Percentiles rank a stretch among this genome's conserved stretches.
These are phyloP conservation scores for Ammospiza caudacuta DNA, from an alignment of 2,113 vertebrate species.

Conservation along the genomic window DNA sequence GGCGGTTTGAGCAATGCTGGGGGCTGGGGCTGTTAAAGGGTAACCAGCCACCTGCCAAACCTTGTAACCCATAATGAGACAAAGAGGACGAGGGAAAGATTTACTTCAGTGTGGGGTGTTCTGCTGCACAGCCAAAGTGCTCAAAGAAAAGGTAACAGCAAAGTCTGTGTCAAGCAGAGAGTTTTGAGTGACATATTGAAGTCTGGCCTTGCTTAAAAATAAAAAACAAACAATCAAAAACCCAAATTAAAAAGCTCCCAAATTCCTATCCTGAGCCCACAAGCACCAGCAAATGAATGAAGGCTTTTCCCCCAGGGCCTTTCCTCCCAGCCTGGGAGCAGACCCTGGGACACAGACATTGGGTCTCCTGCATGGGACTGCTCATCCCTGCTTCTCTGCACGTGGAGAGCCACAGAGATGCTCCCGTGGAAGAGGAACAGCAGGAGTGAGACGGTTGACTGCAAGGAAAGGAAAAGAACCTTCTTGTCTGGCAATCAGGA, in stretches of 20 bases:
- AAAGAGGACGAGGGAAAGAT: neutral
- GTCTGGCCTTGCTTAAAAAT: neutral
- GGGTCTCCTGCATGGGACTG: rapidly evolving
- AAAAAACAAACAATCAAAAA: neutral
- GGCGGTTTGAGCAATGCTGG: neutral
- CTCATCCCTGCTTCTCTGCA: neutral
- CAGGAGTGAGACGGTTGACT: neutral
- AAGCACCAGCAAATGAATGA: neutral
- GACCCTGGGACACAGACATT: neutral
- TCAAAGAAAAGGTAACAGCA: neutral
- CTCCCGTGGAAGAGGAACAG: neutral
- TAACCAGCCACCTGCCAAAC: neutral
- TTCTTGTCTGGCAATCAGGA: neutral
- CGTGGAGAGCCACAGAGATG: neutral
- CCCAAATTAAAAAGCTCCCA: neutral
- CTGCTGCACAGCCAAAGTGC: neutral
- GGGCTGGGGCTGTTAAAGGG: slow-evolving; percentile 42
- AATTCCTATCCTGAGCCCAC: neutral
- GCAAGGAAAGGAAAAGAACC: neutral
- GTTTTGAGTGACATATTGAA: neutral
- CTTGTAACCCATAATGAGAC: neutral
- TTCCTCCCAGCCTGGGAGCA: neutral
- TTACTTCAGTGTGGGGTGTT: neutral
- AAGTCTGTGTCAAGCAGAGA: rapidly evolving
- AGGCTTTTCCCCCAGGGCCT: neutral